Conservation (phyloP, 2,113 vertebrate genomes). For the Propithecus coquereli region DNA sequence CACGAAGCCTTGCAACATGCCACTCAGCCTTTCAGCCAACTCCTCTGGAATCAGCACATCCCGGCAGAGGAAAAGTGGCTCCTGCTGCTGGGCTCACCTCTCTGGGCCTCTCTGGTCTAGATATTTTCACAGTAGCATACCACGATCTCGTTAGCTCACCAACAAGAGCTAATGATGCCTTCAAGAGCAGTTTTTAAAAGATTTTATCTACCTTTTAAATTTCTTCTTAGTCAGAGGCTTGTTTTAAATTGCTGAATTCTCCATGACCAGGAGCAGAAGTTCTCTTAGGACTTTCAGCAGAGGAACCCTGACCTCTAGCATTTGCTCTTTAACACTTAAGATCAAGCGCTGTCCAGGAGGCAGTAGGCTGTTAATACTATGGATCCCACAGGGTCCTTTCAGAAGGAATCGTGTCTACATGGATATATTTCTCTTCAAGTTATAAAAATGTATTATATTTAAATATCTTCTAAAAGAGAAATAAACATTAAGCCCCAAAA, state of each 20-base stretch:
- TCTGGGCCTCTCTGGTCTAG: background rate
- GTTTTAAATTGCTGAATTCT: background rate
- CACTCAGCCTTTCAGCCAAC: background rate
- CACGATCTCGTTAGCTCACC: background rate
- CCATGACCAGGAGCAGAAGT: background rate
- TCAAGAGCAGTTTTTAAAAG: background rate
- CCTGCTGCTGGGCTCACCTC: background rate
- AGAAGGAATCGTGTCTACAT: background rate
- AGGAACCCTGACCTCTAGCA: background rate
- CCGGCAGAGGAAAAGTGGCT: background rate
- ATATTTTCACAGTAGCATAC: background rate
- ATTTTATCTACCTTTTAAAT: background rate
- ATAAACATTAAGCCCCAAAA: background rate
- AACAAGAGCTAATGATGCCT: background rate
- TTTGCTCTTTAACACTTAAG: background rate
- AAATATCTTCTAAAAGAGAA: conserved; percentile 24
- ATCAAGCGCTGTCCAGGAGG: background rate
- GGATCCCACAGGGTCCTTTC: background rate
- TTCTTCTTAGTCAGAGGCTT: background rate
- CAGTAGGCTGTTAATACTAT: background rate
- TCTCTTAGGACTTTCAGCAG: background rate
- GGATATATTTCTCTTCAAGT: background rate
- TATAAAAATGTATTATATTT: background rate
- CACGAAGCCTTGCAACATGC: background rate
- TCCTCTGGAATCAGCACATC: background rate